These are phyloP conservation scores for Pangasius djambal DNA, from an alignment of 2,797 vertebrate genomes.

Conservation along the genomic window DNA sequence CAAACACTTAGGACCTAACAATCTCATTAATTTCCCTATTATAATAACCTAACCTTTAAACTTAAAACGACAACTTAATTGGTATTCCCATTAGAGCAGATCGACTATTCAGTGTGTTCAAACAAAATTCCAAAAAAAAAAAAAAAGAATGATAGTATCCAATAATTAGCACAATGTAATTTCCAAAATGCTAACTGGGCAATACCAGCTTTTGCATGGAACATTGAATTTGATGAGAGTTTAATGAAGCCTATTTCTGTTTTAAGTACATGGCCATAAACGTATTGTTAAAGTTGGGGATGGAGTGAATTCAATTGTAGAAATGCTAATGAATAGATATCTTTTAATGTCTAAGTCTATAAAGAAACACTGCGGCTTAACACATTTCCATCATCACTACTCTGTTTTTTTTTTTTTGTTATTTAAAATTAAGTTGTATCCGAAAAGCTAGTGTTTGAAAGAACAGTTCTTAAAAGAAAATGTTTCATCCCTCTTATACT, in stretches of 20 bases:
- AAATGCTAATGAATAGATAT: not conserved
- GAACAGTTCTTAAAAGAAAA: not conserved
- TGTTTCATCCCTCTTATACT: not conserved
- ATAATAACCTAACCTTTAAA: not conserved
- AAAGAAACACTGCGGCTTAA: not conserved
- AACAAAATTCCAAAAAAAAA: not conserved
- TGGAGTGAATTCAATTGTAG: not conserved
- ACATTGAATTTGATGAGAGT: not conserved
- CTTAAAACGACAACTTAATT: conserved; percentile 18
- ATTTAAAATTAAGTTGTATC: too few relatives aligned
- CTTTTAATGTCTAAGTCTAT: not conserved
- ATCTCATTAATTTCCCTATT: not conserved
- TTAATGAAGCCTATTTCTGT: conserved; percentile 17
- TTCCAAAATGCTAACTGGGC: not conserved
- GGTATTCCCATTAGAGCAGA: not conserved
- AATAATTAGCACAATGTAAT: conserved; percentile 6
- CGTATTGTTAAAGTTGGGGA: not conserved
- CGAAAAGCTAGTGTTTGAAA: not conserved
- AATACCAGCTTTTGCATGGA: not conserved
- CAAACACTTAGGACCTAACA: not conserved
- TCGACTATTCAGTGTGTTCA: not conserved
- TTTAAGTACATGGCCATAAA: not conserved
- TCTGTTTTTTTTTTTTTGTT: too few relatives aligned
- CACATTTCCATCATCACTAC: too few relatives aligned
- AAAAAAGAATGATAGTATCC: not conserved